Evolutionary conservation across 2,797 vertebrate species (phyloP).

Genomic region (Pseudochaenichthys georgianus): DNA sequence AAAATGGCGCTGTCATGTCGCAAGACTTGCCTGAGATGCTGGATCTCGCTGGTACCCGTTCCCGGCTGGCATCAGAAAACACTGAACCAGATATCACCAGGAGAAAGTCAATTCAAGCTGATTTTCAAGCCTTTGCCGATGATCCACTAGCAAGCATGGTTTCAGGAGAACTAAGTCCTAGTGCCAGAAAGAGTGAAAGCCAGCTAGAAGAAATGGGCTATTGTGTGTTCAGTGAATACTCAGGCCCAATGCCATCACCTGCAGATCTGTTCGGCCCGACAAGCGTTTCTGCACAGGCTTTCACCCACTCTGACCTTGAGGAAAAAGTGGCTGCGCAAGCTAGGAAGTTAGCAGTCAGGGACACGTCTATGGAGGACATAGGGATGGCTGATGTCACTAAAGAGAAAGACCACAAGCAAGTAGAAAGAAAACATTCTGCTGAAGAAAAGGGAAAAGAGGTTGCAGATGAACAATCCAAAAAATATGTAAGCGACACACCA

Average conservation of each 20-base stretch:
- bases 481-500: constrained; percentile 45
- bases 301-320: constrained; percentile 82
- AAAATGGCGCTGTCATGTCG: constrained; percentile 93
- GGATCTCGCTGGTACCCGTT: constrained; percentile 92
- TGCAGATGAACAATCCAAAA: constrained; percentile 38
- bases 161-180: constrained; percentile 81
- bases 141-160: constrained; percentile 81
- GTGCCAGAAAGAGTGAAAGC: constrained; percentile 87
- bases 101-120: constrained; percentile 88
- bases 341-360: constrained; percentile 73
- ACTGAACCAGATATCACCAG: constrained; percentile 88
- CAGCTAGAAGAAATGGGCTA: constrained; percentile 97
- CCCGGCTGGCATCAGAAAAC: constrained; percentile 92
- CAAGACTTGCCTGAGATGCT: constrained; percentile 98
- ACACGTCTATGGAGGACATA: constrained; percentile 72
- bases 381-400: constrained; percentile 33
- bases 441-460: constrained; percentile 61
- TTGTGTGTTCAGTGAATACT: constrained; percentile 99
- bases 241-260: constrained; percentile 96
- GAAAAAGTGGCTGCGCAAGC: constrained; percentile 82
- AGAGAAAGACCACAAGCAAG: constrained; percentile 63
- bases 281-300: constrained; percentile 75
- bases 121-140: constrained; percentile 71
- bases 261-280: constrained; percentile 89
- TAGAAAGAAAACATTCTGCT: constrained; percentile 54